Evolutionary conservation across 2,888 invertebrate species (phyloP), one percentile per base, ranked within the genome.

Genomic region (Criorhina ranunculi): DNA sequence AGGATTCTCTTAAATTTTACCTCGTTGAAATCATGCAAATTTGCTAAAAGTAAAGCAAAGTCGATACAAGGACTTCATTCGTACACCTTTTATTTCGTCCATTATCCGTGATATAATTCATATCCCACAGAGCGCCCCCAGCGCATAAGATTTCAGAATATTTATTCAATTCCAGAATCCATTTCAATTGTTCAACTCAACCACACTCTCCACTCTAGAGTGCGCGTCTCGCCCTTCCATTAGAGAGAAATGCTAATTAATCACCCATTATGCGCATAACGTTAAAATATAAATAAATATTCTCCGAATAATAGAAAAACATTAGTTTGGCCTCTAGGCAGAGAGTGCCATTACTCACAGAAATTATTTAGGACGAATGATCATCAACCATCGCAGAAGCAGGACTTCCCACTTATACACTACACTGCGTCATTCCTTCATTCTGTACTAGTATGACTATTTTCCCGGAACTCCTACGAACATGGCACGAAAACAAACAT

Each of bases 401-500:
- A 69, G 70, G 15, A 49, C 70, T 70, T 69, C 66, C 69, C 53
- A 79, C 75, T 59, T 62, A 31, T 31, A 29, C 44, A 70, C 49
- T 51, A 55, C 49, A 59, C 69, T 77, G 51, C 60, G 73, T 69
- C 79, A 78, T 59, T 67, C 33, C 19, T 57, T 79, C 53, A 31
- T 37, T 46, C 11, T 42, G 46, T 57, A 35, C 29, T 40, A 17
- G 49, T 24, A 24, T n/a, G n/a, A n/a, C 24, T 24, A 24, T 4
- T 24, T 29, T 59, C 19, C 37, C 53, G 37, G 44, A 59, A 67
- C 66, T 76, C 59, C 73, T 44, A 66, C 72, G 57, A 76, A 60
- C 85, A 80, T 75, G 79, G 69, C 80, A 76, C 70, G 59, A 78
- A 73, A 75, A 73, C 78, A 72, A 70, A 82, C 82, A 82, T 82